A percentile compares a stretch with the other conserved stretches of the same genome.
Evolutionary conservation across 2,797 vertebrate genomes (phyloP).

Genomic region (Lacerta viridis): DNA sequence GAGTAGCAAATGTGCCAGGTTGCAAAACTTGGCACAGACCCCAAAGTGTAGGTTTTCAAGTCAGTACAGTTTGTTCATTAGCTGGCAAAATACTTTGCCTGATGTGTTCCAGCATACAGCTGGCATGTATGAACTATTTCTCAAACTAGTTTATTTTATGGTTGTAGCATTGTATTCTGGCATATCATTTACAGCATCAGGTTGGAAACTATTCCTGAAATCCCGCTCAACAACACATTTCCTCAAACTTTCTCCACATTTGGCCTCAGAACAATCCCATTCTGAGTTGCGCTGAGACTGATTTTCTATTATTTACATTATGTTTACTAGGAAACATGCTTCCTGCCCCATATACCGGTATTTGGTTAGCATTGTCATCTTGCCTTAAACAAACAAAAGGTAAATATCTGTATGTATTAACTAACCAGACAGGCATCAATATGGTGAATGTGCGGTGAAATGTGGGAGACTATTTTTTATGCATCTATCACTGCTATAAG

Average conservation of each 20-base stretch:
- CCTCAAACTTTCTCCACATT: background rate
- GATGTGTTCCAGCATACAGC: background rate
- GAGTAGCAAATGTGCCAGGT: slow-evolving; percentile 33
- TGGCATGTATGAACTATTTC: background rate
- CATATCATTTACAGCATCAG: background rate
- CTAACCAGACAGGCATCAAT: background rate
- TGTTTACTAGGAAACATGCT: background rate
- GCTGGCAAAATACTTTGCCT: slow-evolving; percentile 19
- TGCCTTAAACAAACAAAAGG: background rate
- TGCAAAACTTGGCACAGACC: slow-evolving; percentile 27
- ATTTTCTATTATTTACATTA: slow-evolving; percentile 8
- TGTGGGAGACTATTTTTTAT: background rate
- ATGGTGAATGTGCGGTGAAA: background rate
- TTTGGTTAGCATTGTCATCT: background rate
- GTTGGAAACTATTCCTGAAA: background rate
- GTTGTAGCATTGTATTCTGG: background rate
- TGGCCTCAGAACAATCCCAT: background rate
- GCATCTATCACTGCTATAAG: background rate
- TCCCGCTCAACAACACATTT: background rate
- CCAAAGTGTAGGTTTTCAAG: slow-evolving; percentile 31
- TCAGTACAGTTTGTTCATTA: slow-evolving; percentile 17
- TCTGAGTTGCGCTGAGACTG: background rate
- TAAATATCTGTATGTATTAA: background rate
- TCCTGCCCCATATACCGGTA: background rate
- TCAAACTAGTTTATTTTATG: background rate